These are phyloP conservation scores for Neoaliturus tenellus DNA, from an alignment of 2,888 invertebrate genomes.

Conservation along the genomic window DNA sequence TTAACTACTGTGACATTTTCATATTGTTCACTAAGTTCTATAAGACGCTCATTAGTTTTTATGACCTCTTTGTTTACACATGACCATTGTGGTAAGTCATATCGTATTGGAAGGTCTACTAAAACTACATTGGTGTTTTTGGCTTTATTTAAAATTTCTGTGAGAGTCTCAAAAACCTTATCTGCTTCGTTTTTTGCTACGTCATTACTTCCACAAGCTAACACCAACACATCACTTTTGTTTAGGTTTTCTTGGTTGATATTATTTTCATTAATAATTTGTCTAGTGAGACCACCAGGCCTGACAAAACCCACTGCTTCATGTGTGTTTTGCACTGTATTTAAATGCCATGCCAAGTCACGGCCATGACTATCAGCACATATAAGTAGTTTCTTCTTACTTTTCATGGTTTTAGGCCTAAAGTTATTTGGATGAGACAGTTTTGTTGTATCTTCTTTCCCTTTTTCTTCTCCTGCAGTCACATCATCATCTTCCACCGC, in stretches of 20 bases:
- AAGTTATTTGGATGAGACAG: not conserved
- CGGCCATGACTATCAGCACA: not conserved
- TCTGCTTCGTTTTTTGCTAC: not conserved
- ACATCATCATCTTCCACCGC: not conserved
- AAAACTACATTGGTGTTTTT: not conserved
- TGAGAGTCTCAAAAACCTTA: too few relatives aligned
- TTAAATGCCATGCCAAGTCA: not conserved
- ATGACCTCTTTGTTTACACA: slow-evolving; percentile 20
- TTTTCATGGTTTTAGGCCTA: too few relatives aligned
- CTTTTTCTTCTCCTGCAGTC: not conserved
- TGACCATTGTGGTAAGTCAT: slow-evolving; percentile 3
- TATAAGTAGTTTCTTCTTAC: not conserved
- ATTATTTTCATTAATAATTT: not conserved
- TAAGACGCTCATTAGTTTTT: not conserved
- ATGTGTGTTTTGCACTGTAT: not conserved
- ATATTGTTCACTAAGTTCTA: not conserved
- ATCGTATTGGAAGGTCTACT: slow-evolving; percentile 1
- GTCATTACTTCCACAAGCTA: not conserved
- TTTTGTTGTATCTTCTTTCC: not conserved
- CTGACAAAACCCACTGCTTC: not conserved
- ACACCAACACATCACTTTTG: not conserved
- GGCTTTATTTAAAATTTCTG: not conserved
- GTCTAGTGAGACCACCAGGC: not conserved
- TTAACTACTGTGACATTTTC: slow-evolving; percentile 5
- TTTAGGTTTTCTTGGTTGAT: not conserved